Evolutionary conservation across 2,888 invertebrate genomes (phyloP), one percentile per base, ranked within the genome.

Genomic region (Venustoraphidia nigricollis): DNA sequence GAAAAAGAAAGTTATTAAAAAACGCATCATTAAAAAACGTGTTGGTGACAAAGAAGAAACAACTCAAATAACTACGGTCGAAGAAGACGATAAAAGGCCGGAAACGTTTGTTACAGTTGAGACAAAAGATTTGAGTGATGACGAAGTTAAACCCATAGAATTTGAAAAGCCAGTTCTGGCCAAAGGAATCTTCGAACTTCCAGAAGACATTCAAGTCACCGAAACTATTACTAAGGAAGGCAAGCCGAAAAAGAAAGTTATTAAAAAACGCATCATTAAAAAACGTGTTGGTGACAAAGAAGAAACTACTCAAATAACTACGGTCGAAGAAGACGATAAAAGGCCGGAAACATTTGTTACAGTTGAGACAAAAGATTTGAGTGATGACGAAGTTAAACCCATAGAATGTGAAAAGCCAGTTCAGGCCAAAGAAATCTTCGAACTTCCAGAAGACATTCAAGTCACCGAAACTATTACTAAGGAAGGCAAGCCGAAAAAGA

Each of bases 271-370:
- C 10, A 54, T 52, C 1, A 57, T 64, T 34, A 59, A 59, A 45
- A 62, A 61, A 49, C 59, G 57, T 35, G 53, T 57, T 47, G 59
- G 60, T 50, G 49, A 59, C 13, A 52, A 58, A 53, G 47, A 64
- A 37, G 55, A 58, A 57, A 59, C 65, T 9, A 68, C 66, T 1
- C 64, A 66, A 60, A 67, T 69, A 37, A 57, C 60, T 40, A 69
- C 67, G 11, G 59, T 67, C 38, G 65, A 64, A 54, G 62, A 66
- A 56, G 67, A 64, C 47, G 59, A 61, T 36, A 62, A 62, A 55
- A 52, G 56, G 50, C 64, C 62, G 34, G 60, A 65, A 44, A 62
- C 61, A n/a, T 60, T 65, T 10, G 65, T 68, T 1, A 58, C 58
- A 8, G 58, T 59, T 9, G 56, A 62, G 34, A 61, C 63, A 5